A percentile compares a stretch with the other conserved stretches of the same genome.
Conservation (phyloP, 2,797 vertebrate species). For the Cryptoblepharus egeriae region DNA sequence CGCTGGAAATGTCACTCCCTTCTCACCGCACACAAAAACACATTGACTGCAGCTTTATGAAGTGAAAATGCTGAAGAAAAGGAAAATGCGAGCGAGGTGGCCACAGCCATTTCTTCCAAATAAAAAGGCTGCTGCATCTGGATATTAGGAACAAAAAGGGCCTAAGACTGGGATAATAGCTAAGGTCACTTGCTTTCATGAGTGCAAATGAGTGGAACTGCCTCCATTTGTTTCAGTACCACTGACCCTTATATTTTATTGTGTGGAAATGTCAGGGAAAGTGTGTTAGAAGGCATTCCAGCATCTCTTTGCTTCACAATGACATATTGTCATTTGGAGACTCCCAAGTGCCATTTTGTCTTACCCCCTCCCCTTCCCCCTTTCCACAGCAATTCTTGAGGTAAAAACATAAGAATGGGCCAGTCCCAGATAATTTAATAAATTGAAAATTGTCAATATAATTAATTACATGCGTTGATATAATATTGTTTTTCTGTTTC, state of each 20-base stretch:
- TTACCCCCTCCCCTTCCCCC: not conserved
- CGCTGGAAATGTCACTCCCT: slow-evolving; percentile 88
- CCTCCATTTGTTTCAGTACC: slow-evolving; percentile 87
- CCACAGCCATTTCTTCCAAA: slow-evolving; percentile 84
- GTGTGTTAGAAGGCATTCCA: slow-evolving; percentile 83
- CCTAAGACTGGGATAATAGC: slow-evolving; percentile 86
- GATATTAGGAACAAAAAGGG: slow-evolving; percentile 89
- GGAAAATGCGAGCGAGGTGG: slow-evolving; percentile 91
- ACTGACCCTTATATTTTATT: slow-evolving; percentile 92
- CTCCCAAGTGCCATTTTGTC: slow-evolving; percentile 55
- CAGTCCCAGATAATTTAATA: slow-evolving; percentile 74
- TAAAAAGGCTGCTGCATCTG: slow-evolving; percentile 89
- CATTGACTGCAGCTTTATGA: slow-evolving; percentile 98
- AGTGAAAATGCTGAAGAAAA: slow-evolving; percentile 90
- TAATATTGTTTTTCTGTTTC: not conserved
- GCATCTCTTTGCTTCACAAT: slow-evolving; percentile 70
- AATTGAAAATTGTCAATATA: slow-evolving; percentile 38
- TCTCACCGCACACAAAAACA: slow-evolving; percentile 90
- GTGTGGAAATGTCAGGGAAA: slow-evolving; percentile 87
- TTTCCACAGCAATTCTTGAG: slow-evolving; percentile 67
- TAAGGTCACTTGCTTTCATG: slow-evolving; percentile 86
- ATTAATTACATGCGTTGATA: not conserved
- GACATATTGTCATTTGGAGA: slow-evolving; percentile 73
- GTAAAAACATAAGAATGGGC: slow-evolving; percentile 75
- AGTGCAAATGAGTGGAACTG: slow-evolving; percentile 84